These are phyloP conservation scores for Callyntrura sp. DNA, from an alignment of 2,888 invertebrate genomes.

Conservation along the genomic window DNA sequence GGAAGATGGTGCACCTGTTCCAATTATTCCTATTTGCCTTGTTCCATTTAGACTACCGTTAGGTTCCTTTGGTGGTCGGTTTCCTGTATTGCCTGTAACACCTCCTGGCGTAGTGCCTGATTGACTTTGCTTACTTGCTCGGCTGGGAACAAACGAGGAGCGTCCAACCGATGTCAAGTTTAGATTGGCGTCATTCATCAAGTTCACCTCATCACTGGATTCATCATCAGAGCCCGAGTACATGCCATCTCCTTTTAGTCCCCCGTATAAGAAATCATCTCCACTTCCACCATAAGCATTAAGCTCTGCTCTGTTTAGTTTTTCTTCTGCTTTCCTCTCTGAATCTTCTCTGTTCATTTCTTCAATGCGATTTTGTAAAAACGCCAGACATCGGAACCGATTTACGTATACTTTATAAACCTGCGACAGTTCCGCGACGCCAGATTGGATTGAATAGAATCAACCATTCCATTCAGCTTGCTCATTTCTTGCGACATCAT, in stretches of 20 bases:
- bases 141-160: slow-evolving; percentile 52
- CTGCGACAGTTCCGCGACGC: slow-evolving; percentile 92
- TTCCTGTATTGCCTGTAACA: slow-evolving; percentile 1
- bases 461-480: slow-evolving; percentile 91
- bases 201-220: slow-evolving; percentile 66
- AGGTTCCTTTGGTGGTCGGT: slow-evolving; percentile 19
- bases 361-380: slow-evolving; percentile 94
- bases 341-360: slow-evolving; percentile 92
- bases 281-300: slow-evolving; percentile 52
- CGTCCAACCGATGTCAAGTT: slow-evolving; percentile 43
- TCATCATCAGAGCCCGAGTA: slow-evolving; percentile 77
- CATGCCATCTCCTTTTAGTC: slow-evolving; percentile 67
- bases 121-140: slow-evolving; percentile 62
- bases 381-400: slow-evolving; percentile 94
- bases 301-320: slow-evolving; percentile 85
- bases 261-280: slow-evolving; percentile 71
- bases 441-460: slow-evolving; percentile 95
- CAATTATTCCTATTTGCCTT: slow-evolving; percentile 29
- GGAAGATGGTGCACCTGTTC: slow-evolving; percentile 57
- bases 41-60: neutral
- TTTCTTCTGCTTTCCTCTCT: slow-evolving; percentile 90
- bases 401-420: slow-evolving; percentile 95
- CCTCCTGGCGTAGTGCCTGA: neutral
- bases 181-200: slow-evolving; percentile 59
- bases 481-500: slow-evolving; percentile 90